Conservation (phyloP, 1,140 invertebrate species). For the Drusus annulatus region DNA sequence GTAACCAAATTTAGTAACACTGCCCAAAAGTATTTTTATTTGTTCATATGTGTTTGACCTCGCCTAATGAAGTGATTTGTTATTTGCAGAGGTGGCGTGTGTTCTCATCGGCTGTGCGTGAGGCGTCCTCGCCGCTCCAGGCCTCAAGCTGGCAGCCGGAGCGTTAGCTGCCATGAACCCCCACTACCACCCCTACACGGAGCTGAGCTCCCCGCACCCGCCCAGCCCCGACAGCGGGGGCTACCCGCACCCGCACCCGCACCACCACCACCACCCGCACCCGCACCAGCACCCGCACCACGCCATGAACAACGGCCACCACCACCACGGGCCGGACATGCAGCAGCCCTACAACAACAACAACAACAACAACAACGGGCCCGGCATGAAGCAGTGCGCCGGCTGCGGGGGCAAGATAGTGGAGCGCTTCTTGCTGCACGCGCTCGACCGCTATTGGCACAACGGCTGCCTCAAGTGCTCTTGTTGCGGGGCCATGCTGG, state of each 20-base stretch:
- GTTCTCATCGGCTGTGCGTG: constrained; percentile 57
- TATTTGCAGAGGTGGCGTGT: constrained; percentile 55
- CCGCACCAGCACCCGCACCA: constrained; percentile 62
- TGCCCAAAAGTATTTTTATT: neutral
- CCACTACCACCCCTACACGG: constrained; percentile 80
- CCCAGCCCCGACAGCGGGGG: constrained; percentile 75
- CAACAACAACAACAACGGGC: constrained; percentile 73
- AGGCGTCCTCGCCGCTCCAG: constrained; percentile 60
- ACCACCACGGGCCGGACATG: constrained; percentile 23
- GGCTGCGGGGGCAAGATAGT: constrained; percentile 85
- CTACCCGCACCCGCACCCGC: constrained; percentile 58
- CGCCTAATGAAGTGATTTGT: neutral
- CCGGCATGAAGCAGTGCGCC: constrained; percentile 76
- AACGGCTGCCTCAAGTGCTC: constrained; percentile 93
- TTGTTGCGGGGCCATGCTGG: constrained; percentile 87
- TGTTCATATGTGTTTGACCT: neutral
- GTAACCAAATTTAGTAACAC: too few relatives aligned
- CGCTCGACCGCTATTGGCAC: constrained; percentile 95
- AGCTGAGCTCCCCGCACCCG: constrained; percentile 78
- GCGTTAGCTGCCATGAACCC: constrained; percentile 78
- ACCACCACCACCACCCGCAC: constrained; percentile 51
- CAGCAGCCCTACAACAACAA: constrained; percentile 62
- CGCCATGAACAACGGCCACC: constrained; percentile 24
- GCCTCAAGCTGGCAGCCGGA: constrained; percentile 78
- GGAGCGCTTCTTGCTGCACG: constrained; percentile 89